These are phyloP conservation scores for Oriolus oriolus DNA, from an alignment of 2,113 vertebrate genomes.

Conservation along the genomic window DNA sequence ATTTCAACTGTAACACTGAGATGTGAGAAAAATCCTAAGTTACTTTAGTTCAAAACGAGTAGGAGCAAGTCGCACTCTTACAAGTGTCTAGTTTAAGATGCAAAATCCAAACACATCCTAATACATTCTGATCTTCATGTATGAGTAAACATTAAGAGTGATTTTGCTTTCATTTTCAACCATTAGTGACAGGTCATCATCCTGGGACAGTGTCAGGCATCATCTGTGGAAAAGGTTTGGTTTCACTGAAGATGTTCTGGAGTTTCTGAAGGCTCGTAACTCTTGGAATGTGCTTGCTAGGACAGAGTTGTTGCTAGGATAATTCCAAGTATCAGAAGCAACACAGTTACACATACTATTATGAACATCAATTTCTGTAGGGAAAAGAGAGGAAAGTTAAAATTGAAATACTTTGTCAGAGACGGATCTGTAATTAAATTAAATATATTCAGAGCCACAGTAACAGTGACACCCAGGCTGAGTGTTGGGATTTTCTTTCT, in stretches of 20 bases:
- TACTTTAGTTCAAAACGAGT: neutral
- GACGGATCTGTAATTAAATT: neutral
- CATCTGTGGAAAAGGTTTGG: neutral
- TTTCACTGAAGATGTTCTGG: neutral
- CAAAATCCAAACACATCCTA: neutral
- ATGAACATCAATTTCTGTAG: conserved; percentile 84
- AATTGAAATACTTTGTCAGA: neutral
- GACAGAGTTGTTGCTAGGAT: conserved; percentile 74
- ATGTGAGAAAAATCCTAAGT: neutral
- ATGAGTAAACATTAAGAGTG: neutral
- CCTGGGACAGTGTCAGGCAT: neutral
- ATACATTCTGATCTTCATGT: neutral
- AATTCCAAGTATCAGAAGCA: conserved; percentile 82
- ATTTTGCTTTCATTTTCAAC: neutral
- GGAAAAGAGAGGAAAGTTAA: conserved; percentile 36
- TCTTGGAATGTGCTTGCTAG: conserved; percentile 58
- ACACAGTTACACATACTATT: conserved; percentile 75
- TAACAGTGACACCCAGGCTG: neutral
- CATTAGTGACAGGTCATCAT: neutral
- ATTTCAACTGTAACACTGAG: conserved; percentile 60
- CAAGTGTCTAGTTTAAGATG: neutral
- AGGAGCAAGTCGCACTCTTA: neutral
- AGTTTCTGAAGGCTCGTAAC: neutral
- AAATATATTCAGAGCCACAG: neutral
- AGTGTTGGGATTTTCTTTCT: neutral